Evolutionary conservation across 2,888 invertebrate species (phyloP).

Genomic region (Abrostola tripartita): DNA sequence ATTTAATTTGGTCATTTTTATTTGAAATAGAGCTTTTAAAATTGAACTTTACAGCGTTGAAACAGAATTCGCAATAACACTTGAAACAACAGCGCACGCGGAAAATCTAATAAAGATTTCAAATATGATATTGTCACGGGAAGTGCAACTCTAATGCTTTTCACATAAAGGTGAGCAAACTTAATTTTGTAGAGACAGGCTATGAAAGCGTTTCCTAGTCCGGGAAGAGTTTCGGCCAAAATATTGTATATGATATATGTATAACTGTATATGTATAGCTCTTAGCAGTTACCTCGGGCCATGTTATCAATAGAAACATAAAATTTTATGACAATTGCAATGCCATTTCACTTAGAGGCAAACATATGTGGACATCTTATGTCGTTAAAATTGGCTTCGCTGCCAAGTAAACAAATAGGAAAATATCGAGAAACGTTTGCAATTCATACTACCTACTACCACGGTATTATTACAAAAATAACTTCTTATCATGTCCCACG

Average conservation of each 20-base stretch:
- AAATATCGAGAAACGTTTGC: too few species aligned
- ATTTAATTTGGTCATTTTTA: slow-evolving; percentile 29
- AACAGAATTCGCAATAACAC: slow-evolving; percentile 50
- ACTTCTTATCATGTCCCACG: too few species aligned
- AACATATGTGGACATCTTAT: background rate
- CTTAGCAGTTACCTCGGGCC: slow-evolving; percentile 8
- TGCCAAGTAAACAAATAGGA: too few species aligned
- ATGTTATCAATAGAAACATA: slow-evolving; percentile 5
- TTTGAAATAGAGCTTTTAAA: slow-evolving; percentile 31
- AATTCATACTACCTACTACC: too few species aligned
- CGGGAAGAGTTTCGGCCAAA: slow-evolving; percentile 23
- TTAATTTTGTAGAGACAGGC: slow-evolving; percentile 16
- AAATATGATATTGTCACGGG: slow-evolving; percentile 5
- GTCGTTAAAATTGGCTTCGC: too few species aligned
- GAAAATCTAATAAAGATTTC: slow-evolving; percentile 49
- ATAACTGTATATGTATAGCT: slow-evolving; percentile 26
- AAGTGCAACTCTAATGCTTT: slow-evolving; percentile 10
- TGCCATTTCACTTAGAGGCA: slow-evolving; percentile 1
- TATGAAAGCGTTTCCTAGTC: slow-evolving; percentile 33
- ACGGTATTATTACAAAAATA: too few species aligned
- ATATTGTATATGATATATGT: slow-evolving; percentile 28
- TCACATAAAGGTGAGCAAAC: slow-evolving; percentile 13
- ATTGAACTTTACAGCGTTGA: slow-evolving; percentile 46
- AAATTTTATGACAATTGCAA: slow-evolving; percentile 15
- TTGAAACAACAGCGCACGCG: slow-evolving; percentile 40